Base-by-base conservation (phyloP, 2,113 vertebrate species). In the Neoarius graeffei region DNA sequence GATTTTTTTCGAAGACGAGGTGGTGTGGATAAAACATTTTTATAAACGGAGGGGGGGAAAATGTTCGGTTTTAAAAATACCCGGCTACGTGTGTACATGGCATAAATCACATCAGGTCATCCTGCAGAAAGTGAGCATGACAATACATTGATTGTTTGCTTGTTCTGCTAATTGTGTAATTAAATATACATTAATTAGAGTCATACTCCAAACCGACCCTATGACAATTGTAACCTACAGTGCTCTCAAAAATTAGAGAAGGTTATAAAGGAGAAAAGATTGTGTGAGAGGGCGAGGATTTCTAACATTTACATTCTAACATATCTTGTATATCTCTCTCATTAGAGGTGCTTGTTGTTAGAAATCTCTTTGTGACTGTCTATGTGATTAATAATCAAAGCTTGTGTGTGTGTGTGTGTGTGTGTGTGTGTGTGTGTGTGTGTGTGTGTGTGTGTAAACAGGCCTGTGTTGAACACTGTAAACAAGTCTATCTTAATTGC, bases 401-500 rank as follows among this genome's bases (percentile, higher is more conserved):
- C 77, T 52, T 25, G 79, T 30, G 71, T 69, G 27, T 17, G 27
- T 17, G 14, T 73, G 30, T 17, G 27, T 73, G 42, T 69, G 60
- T 20, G 52, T 52, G 14, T 73, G 30, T 17, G 27, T 73, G 42
- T 69, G 60, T 20, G 52, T 25, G 79, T 30, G 71, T 69, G 27
- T 17, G 27, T 17, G 14, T 73, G 30, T 17, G 27, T 73, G 42
- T 69, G 60, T 20, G 52, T 52, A 57, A 88, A 84, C 48, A 54
- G 30, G 25, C 42, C 30, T 77, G 62, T 67, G 42, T 66, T 85
- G 81, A 80, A 42, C 79, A 59, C 56, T 54, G 85, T 81, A 81
- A 88, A 84, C 85, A 88, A 73, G 42, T 20, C 60, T 86, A 79
- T 85, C 56, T 84, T 82, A 82, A 90, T 87, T 71, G 83, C 54